Evolutionary conservation across 2,113 vertebrate genomes (phyloP), one percentile per base, ranked within the genome.

Genomic region (Cephalopholis sonnerati): DNA sequence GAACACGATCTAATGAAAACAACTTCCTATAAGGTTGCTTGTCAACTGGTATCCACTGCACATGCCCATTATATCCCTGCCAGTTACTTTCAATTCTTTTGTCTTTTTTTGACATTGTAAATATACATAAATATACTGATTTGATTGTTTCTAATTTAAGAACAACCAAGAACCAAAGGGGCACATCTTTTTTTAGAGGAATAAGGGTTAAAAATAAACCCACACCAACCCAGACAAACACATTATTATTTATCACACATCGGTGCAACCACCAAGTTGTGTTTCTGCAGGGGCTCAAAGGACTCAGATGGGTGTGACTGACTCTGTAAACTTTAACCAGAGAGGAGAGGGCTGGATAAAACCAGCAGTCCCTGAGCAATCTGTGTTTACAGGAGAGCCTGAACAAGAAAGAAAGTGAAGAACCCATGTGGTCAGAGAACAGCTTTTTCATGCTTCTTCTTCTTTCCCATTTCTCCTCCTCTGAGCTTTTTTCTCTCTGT

Each of bases 251-350:
- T 50, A 68, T 65, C 57, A 46, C 25, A 58, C 64, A 81, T 29
- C 16, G 36, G 29, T 25, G 62, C 41, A 20, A 58, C 57, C 13
- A 2, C 7, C 24, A 22, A 54, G 58, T 17, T 41, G 13, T 55
- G 53, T 50, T 70, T 74, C 59, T 16, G 25, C 72, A 67, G 61
- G 1, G 1, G 70, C 78, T 79, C 2, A 0, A 46, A 46, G 24
- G 41, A 27, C 64, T 85, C 61, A 16, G n/a, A 70, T 74, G 76
- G 69, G 36, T 53, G 54, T 79, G 70, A 80, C 58, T 57, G 13
- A 81, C 64, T 17, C 76, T 17, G 74, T 54, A 68, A 41, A 67
- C 29, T 59, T 65, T 32, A 76, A 57, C 22, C 70, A 66, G 63
- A 72, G n/a, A 5, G 27, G 71, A 77, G 25, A 46, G 41, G 29